Evolutionary conservation across 2,888 invertebrate species (phyloP), one percentile per base, ranked within the genome.

Genomic region (Trichogramma evanescens): DNA sequence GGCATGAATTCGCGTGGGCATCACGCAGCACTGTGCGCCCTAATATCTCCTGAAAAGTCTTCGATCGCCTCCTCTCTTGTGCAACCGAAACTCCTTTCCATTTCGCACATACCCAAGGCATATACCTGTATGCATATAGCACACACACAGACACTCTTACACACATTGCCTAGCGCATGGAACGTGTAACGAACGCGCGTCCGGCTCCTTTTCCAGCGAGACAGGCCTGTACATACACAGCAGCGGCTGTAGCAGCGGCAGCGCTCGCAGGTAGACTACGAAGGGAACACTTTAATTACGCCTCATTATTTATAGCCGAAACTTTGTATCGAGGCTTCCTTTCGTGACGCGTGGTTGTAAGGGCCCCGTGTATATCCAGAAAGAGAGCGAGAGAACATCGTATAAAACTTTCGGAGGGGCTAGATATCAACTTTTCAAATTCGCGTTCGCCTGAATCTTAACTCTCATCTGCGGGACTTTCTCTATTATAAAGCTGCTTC

Each of bases 231-330:
- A 26, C 26, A 26, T 26, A 26, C 3, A 26, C 26, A 3, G 26
- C 26, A 26, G 26, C 26, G 26, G 26, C 26, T 26, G 26, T 26
- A 26, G 26, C 26, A 26, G 26, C 6, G 54, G 4, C 45, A 26
- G 49, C 38, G 26, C 49, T 39, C 13, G 44, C 7, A 48, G 53
- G 10, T 38, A 38, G 10, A 8, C 26, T 9, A 4, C 9, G 45
- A 9, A 5, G 42, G 48, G 58, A 13, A n/a, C 61, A 59, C 67
- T 69, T 70, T 72, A 72, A 72, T 72, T 72, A 67, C 70, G 58
- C 66, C 67, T 66, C 64, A 68, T 72, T 73, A 73, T 73, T 73
- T 72, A 72, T 70, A 68, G 67, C 70, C 64, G 59, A 63, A 67
- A 68, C 63, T 68, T 67, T 66, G 65, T 66, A 64, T 64, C 62